Evolutionary conservation across 2,888 invertebrate genomes (phyloP), one percentile per base, ranked within the genome.

Genomic region (Enchytraeus crypticus): DNA sequence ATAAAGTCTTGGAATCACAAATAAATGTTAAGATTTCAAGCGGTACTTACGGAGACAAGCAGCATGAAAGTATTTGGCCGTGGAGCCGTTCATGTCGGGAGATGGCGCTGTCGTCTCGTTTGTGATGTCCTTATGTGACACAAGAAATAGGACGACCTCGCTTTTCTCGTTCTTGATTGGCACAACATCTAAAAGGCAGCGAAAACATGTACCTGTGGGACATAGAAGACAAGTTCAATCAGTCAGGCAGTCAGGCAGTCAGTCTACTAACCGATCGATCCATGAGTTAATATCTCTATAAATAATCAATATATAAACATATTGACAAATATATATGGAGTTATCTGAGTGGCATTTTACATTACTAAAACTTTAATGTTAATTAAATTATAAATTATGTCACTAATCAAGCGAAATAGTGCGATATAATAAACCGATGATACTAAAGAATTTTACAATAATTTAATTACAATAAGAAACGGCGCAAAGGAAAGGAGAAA

Each of bases 91-190:
- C n/a, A n/a, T n/a, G n/a, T n/a, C n/a, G n/a, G n/a, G n/a, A n/a
- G n/a, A n/a, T n/a, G n/a, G n/a, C 26, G 51, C n/a, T 23, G 27
- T 55, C 59, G 71, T 70, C 30, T 74, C 72, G 80, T 89, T 87
- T 63, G 92, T 92, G 81, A 95, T 90, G 81, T 95, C 93, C 83
- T 95, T 95, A 83, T 93, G 92, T 27, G 93, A 93, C 66, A 92
- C 93, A 78, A 95, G 85, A 80, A 92, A 95, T 73, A 95, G 84
- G 34, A 95, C 95, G 75, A 95, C 93, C 83, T 93, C 92, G 66
- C 92, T 86, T 81, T 95, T 95, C 80, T 95, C 95, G 84, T 95
- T 95, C 83, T 95, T 95, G 82, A 95, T 95, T 76, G 95, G 95
- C 66, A 95, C 93, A 80, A 95, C 92, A 82, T 95, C 95, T 14